Evolutionary conservation across 2,888 invertebrate genomes (phyloP).

Genomic region (Tholera decimalis): DNA sequence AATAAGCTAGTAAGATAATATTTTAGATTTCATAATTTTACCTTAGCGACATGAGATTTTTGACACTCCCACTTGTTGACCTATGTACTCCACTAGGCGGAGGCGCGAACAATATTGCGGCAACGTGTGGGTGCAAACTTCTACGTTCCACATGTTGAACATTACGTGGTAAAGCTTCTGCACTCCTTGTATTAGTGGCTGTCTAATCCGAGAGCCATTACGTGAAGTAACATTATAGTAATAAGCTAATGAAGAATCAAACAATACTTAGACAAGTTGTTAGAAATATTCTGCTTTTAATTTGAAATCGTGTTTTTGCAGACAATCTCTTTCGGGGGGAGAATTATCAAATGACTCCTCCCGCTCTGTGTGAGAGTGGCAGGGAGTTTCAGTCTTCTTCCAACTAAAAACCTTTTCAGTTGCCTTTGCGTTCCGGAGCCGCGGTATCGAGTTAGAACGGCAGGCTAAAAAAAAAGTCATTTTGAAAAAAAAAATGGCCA

Average conservation of each 20-base stretch:
- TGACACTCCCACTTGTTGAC: conserved; percentile 64
- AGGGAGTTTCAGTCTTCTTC: too few species aligned
- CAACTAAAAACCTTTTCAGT: too few species aligned
- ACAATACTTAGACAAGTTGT: not conserved
- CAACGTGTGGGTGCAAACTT: conserved; percentile 42
- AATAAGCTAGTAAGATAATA: too few species aligned
- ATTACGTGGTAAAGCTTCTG: conserved; percentile 9
- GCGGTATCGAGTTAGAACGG: too few species aligned
- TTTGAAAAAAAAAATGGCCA: too few species aligned
- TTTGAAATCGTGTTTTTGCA: too few species aligned
- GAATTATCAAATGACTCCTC: too few species aligned
- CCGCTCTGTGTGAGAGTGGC: too few species aligned
- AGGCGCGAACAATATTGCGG: conserved; percentile 30
- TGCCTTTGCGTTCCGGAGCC: too few species aligned
- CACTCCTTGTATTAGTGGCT: conserved; percentile 1
- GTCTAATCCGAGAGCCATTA: conserved; percentile 1
- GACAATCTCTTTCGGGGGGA: too few species aligned
- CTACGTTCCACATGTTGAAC: conserved; percentile 51
- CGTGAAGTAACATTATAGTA: conserved; percentile 4
- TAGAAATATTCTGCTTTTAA: not conserved
- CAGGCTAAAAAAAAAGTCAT: too few species aligned
- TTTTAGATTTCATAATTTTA: too few species aligned
- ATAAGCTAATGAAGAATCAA: not conserved
- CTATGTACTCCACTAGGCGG: conserved; percentile 44
- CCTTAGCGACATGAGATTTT: conserved; percentile 11